Conservation (phyloP, 2,888 invertebrate species). For the Diabrotica balteata region DNA sequence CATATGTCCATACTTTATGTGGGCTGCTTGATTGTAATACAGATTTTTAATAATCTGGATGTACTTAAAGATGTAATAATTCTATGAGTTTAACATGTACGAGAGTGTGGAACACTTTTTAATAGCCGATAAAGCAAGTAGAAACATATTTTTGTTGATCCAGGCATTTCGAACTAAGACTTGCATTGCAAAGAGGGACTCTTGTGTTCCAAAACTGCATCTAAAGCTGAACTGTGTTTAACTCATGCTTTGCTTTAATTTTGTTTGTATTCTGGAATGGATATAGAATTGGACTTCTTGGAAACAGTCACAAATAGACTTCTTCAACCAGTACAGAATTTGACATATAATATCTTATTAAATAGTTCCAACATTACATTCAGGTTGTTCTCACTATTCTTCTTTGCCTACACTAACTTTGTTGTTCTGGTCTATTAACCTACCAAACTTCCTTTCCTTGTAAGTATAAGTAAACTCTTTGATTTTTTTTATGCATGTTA, state of each 20-base stretch:
- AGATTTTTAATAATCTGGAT: constrained; percentile 1
- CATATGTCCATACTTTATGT: background rate
- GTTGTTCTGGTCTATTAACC: too few species aligned
- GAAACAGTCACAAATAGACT: background rate
- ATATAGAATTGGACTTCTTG: background rate
- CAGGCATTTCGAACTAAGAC: background rate
- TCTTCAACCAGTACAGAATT: background rate
- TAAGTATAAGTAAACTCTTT: too few species aligned
- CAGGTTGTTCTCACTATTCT: background rate
- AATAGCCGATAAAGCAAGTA: background rate
- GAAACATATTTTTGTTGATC: background rate
- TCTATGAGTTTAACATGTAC: background rate
- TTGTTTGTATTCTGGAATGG: background rate
- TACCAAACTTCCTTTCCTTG: too few species aligned
- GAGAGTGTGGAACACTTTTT: background rate
- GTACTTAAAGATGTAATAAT: background rate
- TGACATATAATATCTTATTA: background rate
- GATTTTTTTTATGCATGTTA: too few species aligned
- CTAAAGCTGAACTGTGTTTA: background rate
- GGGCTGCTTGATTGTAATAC: background rate
- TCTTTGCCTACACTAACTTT: too few species aligned
- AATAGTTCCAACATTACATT: background rate
- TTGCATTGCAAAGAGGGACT: background rate
- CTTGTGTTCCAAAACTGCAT: background rate
- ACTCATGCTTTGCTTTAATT: background rate